Percentiles rank a stretch among this genome's conserved stretches.
These are phyloP conservation scores for Acleris cristana DNA, from an alignment of 2,888 invertebrate species.

Conservation along the genomic window DNA sequence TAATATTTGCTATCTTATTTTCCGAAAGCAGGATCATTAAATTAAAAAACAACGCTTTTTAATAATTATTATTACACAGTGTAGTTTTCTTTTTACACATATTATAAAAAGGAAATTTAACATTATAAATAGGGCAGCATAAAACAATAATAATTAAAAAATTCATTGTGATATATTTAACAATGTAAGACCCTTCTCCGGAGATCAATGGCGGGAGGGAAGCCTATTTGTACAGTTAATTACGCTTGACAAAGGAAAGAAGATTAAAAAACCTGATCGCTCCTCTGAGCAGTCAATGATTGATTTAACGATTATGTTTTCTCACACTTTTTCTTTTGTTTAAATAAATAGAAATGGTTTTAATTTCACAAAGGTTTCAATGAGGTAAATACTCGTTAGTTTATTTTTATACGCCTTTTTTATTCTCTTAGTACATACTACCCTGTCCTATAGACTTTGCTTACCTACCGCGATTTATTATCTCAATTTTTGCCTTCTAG, in stretches of 20 bases:
- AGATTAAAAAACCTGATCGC: conserved; percentile 41
- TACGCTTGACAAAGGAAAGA: conserved; percentile 38
- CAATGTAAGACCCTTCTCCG: conserved; percentile 32
- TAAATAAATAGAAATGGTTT: background rate
- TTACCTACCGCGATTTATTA: too few relatives aligned
- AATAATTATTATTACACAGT: too few relatives aligned
- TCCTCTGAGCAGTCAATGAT: conserved; percentile 39
- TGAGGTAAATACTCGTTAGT: too few relatives aligned
- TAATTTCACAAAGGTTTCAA: background rate
- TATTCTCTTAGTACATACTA: too few relatives aligned
- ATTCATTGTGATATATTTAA: conserved; percentile 36
- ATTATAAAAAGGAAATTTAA: conserved; percentile 1
- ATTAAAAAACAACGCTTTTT: too few relatives aligned
- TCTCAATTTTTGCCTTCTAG: too few relatives aligned
- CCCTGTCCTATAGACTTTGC: too few relatives aligned
- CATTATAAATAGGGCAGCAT: conserved; percentile 14
- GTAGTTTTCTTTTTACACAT: too few relatives aligned
- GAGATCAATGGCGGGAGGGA: conserved; percentile 39
- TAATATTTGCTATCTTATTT: too few relatives aligned
- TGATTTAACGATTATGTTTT: conserved; percentile 38
- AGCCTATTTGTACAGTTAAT: conserved; percentile 43
- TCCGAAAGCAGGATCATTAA: too few relatives aligned
- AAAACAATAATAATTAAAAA: conserved; percentile 31
- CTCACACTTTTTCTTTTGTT: conserved; percentile 24
- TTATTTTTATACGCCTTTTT: too few relatives aligned